Base-by-base conservation (phyloP, 2,888 invertebrate species). In the Habroteleia sp. region DNA sequence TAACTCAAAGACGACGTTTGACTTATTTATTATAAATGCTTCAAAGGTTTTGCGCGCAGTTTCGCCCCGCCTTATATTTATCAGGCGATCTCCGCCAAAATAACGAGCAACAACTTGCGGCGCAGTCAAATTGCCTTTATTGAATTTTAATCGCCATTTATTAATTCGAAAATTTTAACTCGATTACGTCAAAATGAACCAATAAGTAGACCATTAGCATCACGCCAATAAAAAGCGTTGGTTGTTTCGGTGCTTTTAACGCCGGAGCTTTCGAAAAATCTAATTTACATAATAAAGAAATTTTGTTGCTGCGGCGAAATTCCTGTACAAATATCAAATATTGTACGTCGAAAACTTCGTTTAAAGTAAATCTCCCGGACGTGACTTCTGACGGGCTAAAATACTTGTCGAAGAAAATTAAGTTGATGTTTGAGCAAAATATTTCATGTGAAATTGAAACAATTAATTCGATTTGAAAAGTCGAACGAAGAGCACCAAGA, bases 331-430 rank as follows among this genome's bases (percentile, higher is more conserved):
- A 65, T 25, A 52, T 52, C 11, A 37, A 66, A 66, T 39, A 66
- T 54, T 54, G 10, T 29, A 29, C 54, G 31, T n/a, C 14, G 46
- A n/a, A n/a, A 52, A 65, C 27, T 66, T 54, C 65, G 35, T 46
- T 54, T 13, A 16, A 23, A 54, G 54, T 46, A 66, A 66, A 66
- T 66, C 65, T 50, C 20, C 23, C 4, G 39, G 23, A 66, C 65
- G 65, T 66, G 65, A 66, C 66, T 68, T 41, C 25, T 41, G 56
- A 31, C 56, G 20, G 48, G 66, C 48, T 68, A 56, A 58, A 68
- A 68, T 68, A 29, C 56, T 68, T 29, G 42, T 0, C 17, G 25
- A 13, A n/a, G 20, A 25, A 56, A 56, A 56, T 56, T 14, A 56
- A 48, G 31, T 68, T 48, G 41, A 56, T 48, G 56, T 68, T 68